Conservation (phyloP, 2,888 invertebrate species). For the Ditula angustiorana region DNA sequence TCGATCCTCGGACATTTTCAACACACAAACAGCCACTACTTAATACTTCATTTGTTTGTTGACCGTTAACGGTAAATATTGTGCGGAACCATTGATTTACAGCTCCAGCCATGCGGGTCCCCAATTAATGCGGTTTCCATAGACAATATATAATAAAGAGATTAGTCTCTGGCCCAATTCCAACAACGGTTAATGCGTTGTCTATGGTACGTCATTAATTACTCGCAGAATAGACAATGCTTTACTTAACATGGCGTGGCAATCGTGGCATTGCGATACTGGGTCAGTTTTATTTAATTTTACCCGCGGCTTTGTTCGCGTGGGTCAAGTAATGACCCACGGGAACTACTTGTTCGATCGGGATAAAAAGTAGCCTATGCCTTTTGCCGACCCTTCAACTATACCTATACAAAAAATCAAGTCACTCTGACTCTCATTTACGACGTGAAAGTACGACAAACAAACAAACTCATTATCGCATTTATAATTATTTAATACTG, state of each 20-base stretch:
- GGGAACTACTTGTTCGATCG: no score
- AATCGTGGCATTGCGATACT: neutral
- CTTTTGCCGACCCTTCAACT: no score
- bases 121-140: constrained; percentile 9
- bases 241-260: neutral
- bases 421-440: no score
- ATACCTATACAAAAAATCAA: no score
- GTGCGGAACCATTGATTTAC: constrained; percentile 4
- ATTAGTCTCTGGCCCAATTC: constrained; percentile 19
- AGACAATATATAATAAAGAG: constrained; percentile 26
- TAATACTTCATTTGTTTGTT: constrained; percentile 2
- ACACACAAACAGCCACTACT: neutral
- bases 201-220: constrained; percentile 13
- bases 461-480: no score
- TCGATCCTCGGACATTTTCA: neutral
- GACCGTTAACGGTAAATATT: constrained; percentile 4
- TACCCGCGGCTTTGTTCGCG: neutral
- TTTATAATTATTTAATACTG: no score
- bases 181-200: constrained; percentile 15
- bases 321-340: neutral
- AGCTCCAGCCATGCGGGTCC: constrained; percentile 10
- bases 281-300: neutral
- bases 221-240: neutral
- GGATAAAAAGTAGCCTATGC: no score
- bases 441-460: no score